phyloP scores from a whole-genome alignment of 2,113 vertebrate species.

The Scomber scombrus region DNA sequence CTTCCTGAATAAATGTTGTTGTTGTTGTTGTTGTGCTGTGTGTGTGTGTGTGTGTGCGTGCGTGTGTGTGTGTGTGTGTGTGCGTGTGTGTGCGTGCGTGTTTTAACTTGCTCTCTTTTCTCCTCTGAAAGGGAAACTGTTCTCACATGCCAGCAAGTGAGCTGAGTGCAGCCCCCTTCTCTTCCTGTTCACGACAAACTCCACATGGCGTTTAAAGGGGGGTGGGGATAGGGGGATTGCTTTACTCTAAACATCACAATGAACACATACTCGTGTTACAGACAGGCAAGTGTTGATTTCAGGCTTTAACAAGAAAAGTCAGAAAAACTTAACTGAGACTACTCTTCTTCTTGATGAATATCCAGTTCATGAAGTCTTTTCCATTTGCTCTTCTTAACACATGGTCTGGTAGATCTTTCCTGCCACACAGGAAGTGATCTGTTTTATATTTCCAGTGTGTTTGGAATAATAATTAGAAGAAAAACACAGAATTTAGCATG shows the following conservation, averaged over 20 bases:
- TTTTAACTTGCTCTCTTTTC: slow-evolving; percentile 65
- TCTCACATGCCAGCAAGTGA: slow-evolving; percentile 82
- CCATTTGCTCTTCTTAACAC: neutral
- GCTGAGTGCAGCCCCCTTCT: slow-evolving; percentile 66
- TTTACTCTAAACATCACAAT: slow-evolving; percentile 21
- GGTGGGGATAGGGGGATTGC: neutral
- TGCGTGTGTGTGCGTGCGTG: slow-evolving; percentile 43
- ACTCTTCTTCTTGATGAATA: slow-evolving; percentile 18
- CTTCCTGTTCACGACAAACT: slow-evolving; percentile 77
- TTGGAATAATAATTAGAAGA: neutral
- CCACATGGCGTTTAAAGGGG: slow-evolving; percentile 60
- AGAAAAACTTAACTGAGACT: neutral
- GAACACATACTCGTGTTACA: slow-evolving; percentile 9
- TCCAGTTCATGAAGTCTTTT: neutral
- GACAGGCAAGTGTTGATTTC: slow-evolving; percentile 7
- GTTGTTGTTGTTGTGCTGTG: slow-evolving; percentile 61
- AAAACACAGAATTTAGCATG: no score
- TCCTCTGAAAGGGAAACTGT: slow-evolving; percentile 94
- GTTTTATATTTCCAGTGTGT: neutral
- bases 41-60: slow-evolving; percentile 41
- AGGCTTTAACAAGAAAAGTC: slow-evolving; percentile 7
- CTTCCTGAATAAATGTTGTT: slow-evolving; percentile 96
- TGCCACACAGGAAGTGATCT: slow-evolving; percentile 10
- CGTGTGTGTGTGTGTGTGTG: slow-evolving; percentile 27
- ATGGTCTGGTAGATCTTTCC: slow-evolving; percentile 6